Evolutionary conservation across 1,140 invertebrate genomes (phyloP).

Genomic region (Phthorimaea operculella): DNA sequence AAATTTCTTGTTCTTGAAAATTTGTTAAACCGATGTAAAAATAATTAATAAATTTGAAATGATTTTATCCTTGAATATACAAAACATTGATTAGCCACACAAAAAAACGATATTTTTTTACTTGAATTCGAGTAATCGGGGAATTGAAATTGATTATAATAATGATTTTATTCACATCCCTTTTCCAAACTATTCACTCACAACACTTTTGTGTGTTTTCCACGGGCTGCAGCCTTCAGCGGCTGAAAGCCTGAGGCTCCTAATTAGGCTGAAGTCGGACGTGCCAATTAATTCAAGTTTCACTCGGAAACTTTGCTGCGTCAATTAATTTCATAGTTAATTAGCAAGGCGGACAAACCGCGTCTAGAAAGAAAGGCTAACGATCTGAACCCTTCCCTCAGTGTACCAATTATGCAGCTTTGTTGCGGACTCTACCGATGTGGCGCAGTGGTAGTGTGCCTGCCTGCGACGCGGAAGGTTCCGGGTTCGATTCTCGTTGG

Average conservation of each 20-base stretch:
- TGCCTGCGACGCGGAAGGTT: too few relatives aligned
- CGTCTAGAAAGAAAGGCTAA: conserved; percentile 61
- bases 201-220: conserved; percentile 66
- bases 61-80: too few relatives aligned
- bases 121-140: too few relatives aligned
- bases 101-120: too few relatives aligned
- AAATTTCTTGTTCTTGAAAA: too few relatives aligned
- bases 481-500: too few relatives aligned
- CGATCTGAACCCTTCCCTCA: conserved; percentile 54
- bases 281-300: conserved; percentile 68
- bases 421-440: conserved; percentile 38
- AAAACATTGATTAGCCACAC: too few relatives aligned
- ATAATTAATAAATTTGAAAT: too few relatives aligned
- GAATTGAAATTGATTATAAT: too few relatives aligned
- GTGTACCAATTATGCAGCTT: conserved; percentile 59
- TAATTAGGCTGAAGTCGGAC: conserved; percentile 67
- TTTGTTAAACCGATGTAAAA: too few relatives aligned
- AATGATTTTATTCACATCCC: too few relatives aligned
- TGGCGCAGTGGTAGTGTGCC: too few relatives aligned
- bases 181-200: conserved; percentile 48
- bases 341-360: conserved; percentile 62
- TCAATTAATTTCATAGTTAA: conserved; percentile 69
- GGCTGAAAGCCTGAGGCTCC: conserved; percentile 63
- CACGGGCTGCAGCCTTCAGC: conserved; percentile 42
- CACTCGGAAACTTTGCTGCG: conserved; percentile 65